These are phyloP conservation scores for Mustelus asterias DNA, from an alignment of 2,113 vertebrate species.

Conservation along the genomic window DNA sequence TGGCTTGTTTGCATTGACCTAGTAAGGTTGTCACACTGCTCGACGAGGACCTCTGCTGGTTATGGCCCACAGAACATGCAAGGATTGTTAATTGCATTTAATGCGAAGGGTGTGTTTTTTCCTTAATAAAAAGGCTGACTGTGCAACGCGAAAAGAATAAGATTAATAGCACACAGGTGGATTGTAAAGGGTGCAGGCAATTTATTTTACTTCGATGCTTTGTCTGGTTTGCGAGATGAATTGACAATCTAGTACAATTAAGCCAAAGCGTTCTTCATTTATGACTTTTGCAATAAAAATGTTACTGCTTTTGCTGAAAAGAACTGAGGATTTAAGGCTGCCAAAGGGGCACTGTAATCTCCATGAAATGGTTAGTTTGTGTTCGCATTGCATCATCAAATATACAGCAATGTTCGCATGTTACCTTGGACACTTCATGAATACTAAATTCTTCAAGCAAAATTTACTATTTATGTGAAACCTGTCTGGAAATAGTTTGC, in stretches of 20 bases:
- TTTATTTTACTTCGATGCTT: not conserved
- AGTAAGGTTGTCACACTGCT: not conserved
- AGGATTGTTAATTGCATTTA: not conserved
- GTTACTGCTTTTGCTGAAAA: not conserved
- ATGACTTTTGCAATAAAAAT: not conserved
- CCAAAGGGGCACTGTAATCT: not conserved
- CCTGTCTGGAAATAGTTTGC: not conserved
- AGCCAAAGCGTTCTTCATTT: not conserved
- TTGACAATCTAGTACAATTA: not conserved
- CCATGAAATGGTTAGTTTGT: not conserved
- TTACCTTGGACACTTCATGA: not conserved
- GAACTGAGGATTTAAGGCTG: not conserved
- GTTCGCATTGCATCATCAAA: not conserved
- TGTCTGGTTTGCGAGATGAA: not conserved
- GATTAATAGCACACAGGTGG: not conserved
- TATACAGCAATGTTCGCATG: not conserved
- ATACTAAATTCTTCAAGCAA: not conserved
- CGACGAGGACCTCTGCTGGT: conserved; percentile 27
- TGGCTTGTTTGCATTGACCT: not conserved
- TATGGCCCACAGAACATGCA: not conserved
- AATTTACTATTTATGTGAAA: not conserved
- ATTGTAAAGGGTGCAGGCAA: not conserved
- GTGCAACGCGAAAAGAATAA: not conserved
- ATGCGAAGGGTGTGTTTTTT: not conserved
- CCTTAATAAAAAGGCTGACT: not conserved